Evolutionary conservation across 2,797 vertebrate genomes (phyloP).

Genomic region (Argya squamiceps): DNA sequence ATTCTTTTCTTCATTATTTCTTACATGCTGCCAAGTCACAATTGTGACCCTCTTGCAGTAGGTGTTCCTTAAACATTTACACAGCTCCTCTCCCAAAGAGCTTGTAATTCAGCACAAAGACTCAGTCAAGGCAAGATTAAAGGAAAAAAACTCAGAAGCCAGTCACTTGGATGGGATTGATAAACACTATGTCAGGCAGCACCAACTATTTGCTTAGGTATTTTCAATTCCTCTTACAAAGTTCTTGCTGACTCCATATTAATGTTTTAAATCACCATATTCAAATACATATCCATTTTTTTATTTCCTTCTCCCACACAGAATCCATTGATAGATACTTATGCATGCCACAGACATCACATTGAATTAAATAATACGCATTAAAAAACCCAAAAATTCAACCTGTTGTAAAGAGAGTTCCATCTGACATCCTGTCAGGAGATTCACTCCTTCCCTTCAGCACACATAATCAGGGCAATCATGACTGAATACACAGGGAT

Average conservation of each 20-base stretch:
- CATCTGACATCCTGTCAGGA: neutral
- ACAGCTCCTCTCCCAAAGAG: neutral
- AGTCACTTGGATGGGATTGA: neutral
- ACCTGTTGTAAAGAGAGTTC: neutral
- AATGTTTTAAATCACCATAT: neutral
- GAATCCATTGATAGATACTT: neutral
- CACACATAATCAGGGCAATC: neutral
- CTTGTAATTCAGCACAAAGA: constrained; percentile 29
- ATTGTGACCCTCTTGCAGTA: constrained; percentile 19
- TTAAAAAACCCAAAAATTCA: neutral
- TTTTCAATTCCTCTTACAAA: neutral
- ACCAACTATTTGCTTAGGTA: neutral
- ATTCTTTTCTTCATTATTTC: constrained; percentile 58
- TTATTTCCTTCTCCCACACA: neutral
- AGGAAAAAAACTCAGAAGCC: neutral
- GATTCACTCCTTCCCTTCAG: neutral
- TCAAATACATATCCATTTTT: neutral
- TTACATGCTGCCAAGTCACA: constrained; percentile 9
- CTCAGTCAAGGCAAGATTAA: constrained; percentile 8
- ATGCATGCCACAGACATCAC: neutral
- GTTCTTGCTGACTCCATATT: neutral
- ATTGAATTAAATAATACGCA: neutral
- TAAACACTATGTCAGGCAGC: neutral
- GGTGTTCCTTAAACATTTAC: constrained; percentile 39
- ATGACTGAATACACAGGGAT: neutral